Base-by-base conservation (phyloP, 2,888 invertebrate genomes). In the Lumbricus terrestris region DNA sequence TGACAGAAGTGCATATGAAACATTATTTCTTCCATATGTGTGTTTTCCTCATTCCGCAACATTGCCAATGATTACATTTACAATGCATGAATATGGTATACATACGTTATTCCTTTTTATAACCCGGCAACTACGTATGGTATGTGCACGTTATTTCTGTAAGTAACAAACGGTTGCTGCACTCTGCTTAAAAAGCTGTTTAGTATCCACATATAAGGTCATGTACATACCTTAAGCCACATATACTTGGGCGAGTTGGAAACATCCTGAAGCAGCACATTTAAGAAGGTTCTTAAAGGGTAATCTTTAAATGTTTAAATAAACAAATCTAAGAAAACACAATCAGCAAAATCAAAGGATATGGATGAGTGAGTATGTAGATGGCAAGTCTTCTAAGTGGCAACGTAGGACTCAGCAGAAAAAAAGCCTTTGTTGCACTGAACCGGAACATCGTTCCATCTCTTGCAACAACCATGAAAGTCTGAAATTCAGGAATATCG, bases 381-480 rank as follows among this genome's bases (percentile, higher is more conserved):
- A 99, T 98, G 95, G 98, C 98, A 96, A 97, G 97, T 96, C 98
- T 97, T 96, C 99, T 97, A 96, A 99, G 97, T 93, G 98, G 98
- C 96, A 98, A 98, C 96, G 98, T 99, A 93, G 99, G 99, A 96
- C 97, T 97, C 96, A 99, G 96, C 95, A 98, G 96, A 97, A 97
- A 99, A 96, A 98, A 96, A 95, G 98, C 98, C 96, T 98, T 97
- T 94, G 97, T 97, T 95, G 98, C 98, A 96, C 98, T 98, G 96
- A 99, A 99, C 96, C 99, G 97, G 97, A 98, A 99, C 96, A 99
- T 98, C 96, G 98, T 98, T 96, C 97, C 98, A 96, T 98, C 98
- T 96, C 97, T 98, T 96, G 98, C 98, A 96, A 99, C 96, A 95
- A 99, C 99, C 96, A 98, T 97, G 96, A 99, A 99, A 95, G 98